A percentile compares a stretch with the other conserved stretches of the same genome.
Conservation (phyloP, 2,113 vertebrate genomes). For the Oncorhynchus gorbuscha region DNA sequence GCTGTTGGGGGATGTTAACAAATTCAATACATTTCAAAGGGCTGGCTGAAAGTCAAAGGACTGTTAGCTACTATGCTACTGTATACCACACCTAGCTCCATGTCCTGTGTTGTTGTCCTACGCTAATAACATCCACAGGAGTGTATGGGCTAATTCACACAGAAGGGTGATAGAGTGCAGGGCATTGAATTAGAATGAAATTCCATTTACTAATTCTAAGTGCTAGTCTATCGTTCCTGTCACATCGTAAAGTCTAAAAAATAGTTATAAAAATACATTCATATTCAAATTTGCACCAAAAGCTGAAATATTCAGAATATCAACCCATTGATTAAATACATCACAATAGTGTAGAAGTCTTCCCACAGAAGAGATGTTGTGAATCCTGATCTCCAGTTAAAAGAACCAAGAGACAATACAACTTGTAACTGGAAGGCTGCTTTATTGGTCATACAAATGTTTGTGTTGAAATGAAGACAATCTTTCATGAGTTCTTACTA, state of each 20-base stretch:
- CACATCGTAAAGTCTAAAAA: background rate
- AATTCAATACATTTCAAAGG: slow-evolving; percentile 65
- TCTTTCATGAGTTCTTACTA: slow-evolving; percentile 80
- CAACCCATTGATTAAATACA: too few species aligned
- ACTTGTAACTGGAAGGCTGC: slow-evolving; percentile 79
- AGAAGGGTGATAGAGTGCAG: slow-evolving; percentile 33
- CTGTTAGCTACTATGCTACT: slow-evolving; percentile 17
- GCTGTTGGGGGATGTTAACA: slow-evolving; percentile 51
- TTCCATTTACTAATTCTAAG: too few species aligned
- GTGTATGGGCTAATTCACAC: slow-evolving; percentile 38
- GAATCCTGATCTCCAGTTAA: background rate
- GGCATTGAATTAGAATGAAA: too few species aligned
- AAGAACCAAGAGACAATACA: slow-evolving; percentile 36
- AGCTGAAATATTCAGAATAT: too few species aligned
- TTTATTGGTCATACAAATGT: slow-evolving; percentile 85
- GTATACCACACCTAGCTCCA: slow-evolving; percentile 43
- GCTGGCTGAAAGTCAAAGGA: slow-evolving; percentile 39
- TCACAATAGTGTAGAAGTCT: too few species aligned
- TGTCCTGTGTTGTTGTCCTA: slow-evolving; percentile 44
- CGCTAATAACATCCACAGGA: slow-evolving; percentile 6
- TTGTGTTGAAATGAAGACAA: slow-evolving; percentile 85
- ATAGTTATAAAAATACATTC: background rate
- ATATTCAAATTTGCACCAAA: background rate
- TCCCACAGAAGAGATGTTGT: background rate
- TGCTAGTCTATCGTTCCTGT: too few species aligned